Percentiles rank a stretch among this genome's conserved stretches.
Evolutionary conservation across 2,888 invertebrate species (phyloP).

Genomic region (Eremobia ochroleuca): DNA sequence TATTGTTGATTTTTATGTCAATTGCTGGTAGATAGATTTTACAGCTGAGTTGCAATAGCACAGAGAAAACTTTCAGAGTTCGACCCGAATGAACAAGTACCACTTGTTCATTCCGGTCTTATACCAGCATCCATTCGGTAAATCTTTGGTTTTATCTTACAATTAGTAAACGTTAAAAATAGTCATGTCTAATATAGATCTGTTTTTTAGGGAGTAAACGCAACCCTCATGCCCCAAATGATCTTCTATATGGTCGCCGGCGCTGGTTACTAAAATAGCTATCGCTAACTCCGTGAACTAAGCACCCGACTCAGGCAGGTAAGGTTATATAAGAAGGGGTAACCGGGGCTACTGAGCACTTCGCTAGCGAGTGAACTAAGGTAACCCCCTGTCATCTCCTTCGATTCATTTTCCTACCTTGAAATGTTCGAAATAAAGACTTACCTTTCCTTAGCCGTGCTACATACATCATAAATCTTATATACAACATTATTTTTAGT

Average conservation of each 20-base stretch:
- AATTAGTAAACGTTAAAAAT: neutral
- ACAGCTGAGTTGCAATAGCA: too few species aligned
- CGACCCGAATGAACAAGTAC: too few species aligned
- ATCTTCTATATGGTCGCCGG: neutral
- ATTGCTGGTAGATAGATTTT: too few species aligned
- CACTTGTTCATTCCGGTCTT: neutral
- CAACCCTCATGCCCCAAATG: fast-evolving
- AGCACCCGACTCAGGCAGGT: slow-evolving; percentile 11
- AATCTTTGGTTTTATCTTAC: neutral
- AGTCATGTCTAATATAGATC: neutral
- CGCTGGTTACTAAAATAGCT: neutral
- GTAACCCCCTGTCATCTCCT: neutral
- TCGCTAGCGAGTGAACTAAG: neutral
- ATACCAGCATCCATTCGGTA: neutral
- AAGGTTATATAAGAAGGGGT: neutral
- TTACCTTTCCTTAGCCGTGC: neutral
- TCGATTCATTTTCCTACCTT: neutral
- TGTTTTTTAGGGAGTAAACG: neutral
- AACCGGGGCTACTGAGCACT: neutral
- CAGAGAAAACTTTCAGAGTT: too few species aligned
- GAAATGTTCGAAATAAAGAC: neutral
- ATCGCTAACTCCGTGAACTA: neutral
- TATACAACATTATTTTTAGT: too few species aligned
- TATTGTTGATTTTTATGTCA: too few species aligned
- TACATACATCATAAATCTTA: too few species aligned